Base-by-base conservation (phyloP, 2,797 vertebrate species). In the Helicolenus hilgendorfi region DNA sequence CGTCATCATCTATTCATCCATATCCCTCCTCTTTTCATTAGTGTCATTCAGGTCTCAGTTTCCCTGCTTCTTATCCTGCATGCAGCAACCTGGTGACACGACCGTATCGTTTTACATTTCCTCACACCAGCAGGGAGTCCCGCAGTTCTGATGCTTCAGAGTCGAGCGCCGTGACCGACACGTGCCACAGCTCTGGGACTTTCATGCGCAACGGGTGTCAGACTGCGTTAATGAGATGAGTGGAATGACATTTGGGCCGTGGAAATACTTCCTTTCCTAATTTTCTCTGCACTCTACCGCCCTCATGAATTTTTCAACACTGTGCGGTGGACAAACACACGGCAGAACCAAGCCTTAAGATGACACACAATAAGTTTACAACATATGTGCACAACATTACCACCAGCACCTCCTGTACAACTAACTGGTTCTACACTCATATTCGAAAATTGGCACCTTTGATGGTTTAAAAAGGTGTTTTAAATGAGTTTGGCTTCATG, bases 171-270 rank as follows among this genome's bases (percentile, higher is more conserved):
- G 27, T 36, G 88, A 75, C 31, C 0, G 9, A 53, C 35, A 64
- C 67, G 4, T 5, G 55, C 13, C 80, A 5, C 65, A 8, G 69
- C 72, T 78, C 64, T 14, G 67, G 20, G 58, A 14, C 78, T 35
- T 89, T 72, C 55, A 71, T 56, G 71, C 5, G 0, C 55, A 5
- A 68, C 31, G 18, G 69, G 59, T 9, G 27, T 78, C 79, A 31
- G 31, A 41, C 73, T 31, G 63, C 58, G 49, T 76, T 79, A 81
- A 77, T 73, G 63, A 79, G 80, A 80, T 68, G 71, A 81, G 41
- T 81, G 58, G 56, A 72, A 64, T 79, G 74, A 71, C 69, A 74
- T 86, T 87, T 62, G 49, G 69, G 20, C 29, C 22, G 7, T 22
- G 29, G 72, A 75, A 72, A 67, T 49, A 64, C 41, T 53, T 45